Evolutionary conservation across 2,113 vertebrate species (phyloP).

Genomic region (Arothron firmamentum): DNA sequence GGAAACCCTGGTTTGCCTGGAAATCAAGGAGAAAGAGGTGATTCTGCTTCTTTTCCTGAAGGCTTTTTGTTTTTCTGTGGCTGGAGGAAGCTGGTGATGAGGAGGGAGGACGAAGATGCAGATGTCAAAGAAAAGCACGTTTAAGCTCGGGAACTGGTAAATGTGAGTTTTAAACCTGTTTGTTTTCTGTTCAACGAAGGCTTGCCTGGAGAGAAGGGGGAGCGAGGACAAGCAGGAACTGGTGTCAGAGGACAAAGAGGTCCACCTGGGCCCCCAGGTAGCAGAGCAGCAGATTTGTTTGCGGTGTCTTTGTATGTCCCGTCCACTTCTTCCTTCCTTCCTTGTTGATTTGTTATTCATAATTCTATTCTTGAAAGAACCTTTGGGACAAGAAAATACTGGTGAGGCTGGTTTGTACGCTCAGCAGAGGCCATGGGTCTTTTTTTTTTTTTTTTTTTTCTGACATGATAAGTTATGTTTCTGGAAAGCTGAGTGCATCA

Average conservation of each 20-base stretch:
- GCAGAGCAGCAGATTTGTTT: constrained; percentile 4
- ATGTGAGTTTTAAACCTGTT: background rate
- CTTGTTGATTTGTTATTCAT: background rate
- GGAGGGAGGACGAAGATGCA: too few species aligned
- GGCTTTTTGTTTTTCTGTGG: too few species aligned
- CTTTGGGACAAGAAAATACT: background rate
- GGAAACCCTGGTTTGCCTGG: constrained; percentile 89
- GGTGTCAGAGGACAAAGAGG: constrained; percentile 88
- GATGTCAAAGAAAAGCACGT: too few species aligned
- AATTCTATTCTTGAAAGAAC: background rate
- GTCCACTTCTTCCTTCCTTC: constrained; percentile 34
- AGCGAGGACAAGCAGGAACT: constrained; percentile 80
- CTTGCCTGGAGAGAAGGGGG: constrained; percentile 90
- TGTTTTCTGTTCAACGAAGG: constrained; percentile 67
- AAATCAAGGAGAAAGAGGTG: constrained; percentile 90
- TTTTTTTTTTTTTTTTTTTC: constrained; percentile 14
- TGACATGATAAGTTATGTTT: constrained; percentile 53
- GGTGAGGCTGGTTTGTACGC: constrained; percentile 1
- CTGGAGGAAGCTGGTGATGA: too few species aligned
- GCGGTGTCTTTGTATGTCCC: too few species aligned
- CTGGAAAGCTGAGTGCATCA: constrained; percentile 47
- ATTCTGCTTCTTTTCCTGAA: background rate
- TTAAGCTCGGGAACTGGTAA: too few species aligned
- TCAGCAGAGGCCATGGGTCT: background rate
- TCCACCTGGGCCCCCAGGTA: constrained; percentile 86